phyloP scores from a whole-genome alignment of 2,888 invertebrate species.

The Caradrina clavipalpis region DNA sequence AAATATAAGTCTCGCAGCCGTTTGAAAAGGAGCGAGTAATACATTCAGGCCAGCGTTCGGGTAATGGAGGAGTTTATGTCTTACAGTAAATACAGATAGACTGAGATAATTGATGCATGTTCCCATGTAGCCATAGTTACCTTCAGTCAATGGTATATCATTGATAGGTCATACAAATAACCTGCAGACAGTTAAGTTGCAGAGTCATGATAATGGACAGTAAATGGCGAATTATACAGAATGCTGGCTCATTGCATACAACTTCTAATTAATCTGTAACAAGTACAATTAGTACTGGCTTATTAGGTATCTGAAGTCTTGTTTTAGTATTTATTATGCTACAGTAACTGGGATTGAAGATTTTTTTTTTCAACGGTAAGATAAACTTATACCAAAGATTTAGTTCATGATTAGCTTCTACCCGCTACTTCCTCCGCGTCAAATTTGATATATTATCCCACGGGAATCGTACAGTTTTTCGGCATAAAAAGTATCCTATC shows the following conservation, averaged over 20 bases:
- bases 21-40: too few relatives aligned
- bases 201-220: slow-evolving; percentile 25
- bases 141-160: slow-evolving; percentile 1
- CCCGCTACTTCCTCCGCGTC: too few relatives aligned
- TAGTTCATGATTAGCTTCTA: too few relatives aligned
- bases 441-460: too few relatives aligned
- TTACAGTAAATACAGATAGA: not conserved
- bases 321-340: not conserved
- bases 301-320: slow-evolving; percentile 1
- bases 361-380: too few relatives aligned
- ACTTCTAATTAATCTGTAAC: slow-evolving; percentile 17
- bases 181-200: not conserved
- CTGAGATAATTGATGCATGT: not conserved
- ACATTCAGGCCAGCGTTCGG: too few relatives aligned
- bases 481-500: too few relatives aligned
- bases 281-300: not conserved
- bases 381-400: too few relatives aligned
- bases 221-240: slow-evolving; percentile 9
- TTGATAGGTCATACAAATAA: not conserved
- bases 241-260: slow-evolving; percentile 3
- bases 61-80: slow-evolving; percentile 23
- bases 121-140: not conserved
- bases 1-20: too few relatives aligned
- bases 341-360: too few relatives aligned
- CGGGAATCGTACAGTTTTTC: too few relatives aligned